phyloP scores from a whole-genome alignment of 2,113 vertebrate genomes.

The Cephalopterus ornatus region DNA sequence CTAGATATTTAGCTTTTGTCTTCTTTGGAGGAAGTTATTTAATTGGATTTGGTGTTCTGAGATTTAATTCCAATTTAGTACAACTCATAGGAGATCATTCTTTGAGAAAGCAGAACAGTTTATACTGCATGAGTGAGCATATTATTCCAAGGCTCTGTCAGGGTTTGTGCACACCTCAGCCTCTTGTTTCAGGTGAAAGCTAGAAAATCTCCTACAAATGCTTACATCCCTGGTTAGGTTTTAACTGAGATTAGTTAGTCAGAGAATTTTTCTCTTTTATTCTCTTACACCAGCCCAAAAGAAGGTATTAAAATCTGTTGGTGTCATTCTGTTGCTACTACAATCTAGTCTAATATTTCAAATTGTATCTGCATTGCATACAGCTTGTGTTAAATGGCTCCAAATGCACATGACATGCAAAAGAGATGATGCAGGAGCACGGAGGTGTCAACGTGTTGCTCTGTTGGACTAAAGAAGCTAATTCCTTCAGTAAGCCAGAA shows the following conservation, averaged over 20 bases:
- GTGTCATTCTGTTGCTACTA: background rate
- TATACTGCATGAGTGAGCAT: background rate
- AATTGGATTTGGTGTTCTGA: background rate
- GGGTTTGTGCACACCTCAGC: background rate
- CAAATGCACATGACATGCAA: fast-evolving
- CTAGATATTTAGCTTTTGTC: background rate
- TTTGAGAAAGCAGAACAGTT: background rate
- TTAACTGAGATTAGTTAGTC: background rate
- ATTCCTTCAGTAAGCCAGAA: background rate
- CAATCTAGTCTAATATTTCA: background rate
- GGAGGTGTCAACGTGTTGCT: fast-evolving
- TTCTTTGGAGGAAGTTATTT: background rate
- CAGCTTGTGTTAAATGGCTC: background rate
- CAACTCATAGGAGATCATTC: background rate
- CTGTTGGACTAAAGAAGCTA: background rate
- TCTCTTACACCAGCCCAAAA: background rate
- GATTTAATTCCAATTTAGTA: background rate
- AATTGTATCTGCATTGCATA: fast-evolving
- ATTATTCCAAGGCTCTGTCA: background rate
- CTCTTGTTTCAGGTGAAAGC: background rate
- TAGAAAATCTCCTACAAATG: background rate
- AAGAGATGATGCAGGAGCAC: background rate
- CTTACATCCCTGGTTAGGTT: background rate
- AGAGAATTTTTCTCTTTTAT: background rate
- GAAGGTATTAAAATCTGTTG: background rate